Conservation (phyloP, 2,113 vertebrate genomes). For the Zosterops borbonicus region DNA sequence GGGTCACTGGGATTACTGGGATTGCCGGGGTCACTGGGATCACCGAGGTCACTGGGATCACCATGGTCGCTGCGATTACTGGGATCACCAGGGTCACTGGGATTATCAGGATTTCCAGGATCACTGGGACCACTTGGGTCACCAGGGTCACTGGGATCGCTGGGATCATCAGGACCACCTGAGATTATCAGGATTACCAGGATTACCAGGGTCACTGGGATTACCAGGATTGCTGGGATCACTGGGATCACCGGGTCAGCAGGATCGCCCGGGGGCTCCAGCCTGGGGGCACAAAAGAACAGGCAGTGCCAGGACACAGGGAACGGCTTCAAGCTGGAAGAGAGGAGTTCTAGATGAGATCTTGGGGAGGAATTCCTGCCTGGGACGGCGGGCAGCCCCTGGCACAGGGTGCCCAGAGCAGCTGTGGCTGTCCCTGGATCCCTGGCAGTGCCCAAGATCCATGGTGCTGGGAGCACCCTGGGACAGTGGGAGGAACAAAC, state of each 20-base stretch:
- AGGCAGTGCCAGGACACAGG: background rate
- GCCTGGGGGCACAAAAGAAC: background rate
- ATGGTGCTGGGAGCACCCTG: background rate
- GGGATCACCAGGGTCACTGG: too few relatives aligned
- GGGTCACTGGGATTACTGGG: background rate
- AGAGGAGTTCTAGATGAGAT: background rate
- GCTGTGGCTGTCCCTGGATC: background rate
- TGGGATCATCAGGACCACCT: accelerated
- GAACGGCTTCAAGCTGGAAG: background rate
- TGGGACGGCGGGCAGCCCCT: background rate
- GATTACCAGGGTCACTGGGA: accelerated
- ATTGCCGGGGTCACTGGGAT: background rate
- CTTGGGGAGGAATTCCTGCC: accelerated
- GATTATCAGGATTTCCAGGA: too few relatives aligned
- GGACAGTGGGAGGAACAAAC: background rate
- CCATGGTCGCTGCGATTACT: background rate
- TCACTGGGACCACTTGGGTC: too few relatives aligned
- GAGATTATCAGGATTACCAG: accelerated
- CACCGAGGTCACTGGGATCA: background rate
- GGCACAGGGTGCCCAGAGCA: background rate
- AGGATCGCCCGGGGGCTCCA: background rate
- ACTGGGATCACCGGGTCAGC: background rate
- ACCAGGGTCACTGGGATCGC: accelerated
- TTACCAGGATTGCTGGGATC: accelerated
- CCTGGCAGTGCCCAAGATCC: accelerated